Base-by-base conservation (phyloP, 2,888 invertebrate genomes). In the Gisinianus flammeolus region DNA sequence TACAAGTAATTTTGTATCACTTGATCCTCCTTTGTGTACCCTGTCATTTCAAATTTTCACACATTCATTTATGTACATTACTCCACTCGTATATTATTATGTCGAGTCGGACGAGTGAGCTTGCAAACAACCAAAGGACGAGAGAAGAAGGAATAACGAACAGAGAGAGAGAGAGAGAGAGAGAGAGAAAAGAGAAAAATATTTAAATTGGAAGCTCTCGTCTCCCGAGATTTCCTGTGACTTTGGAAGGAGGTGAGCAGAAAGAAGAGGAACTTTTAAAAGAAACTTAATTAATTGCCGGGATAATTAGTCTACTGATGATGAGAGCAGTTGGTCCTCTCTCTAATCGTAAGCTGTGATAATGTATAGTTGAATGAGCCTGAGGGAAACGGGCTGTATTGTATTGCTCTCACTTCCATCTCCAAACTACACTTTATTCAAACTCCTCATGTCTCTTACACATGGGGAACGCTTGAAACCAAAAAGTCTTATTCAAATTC, bases 241-340 rank as follows among this genome's bases (percentile, higher is more conserved):
- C 44, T 52, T 52, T 28, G 44, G 35, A 72, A 62, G 58, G 31
- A 54, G 69, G 69, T 58, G 68, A 33, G 64, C 35, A 70, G 56
- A 62, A 64, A 70, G 70, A 79, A 83, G 79, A 80, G 76, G 79
- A 81, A 79, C 72, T 79, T 75, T 71, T 78, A 80, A 81, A 81
- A 80, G 82, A 82, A 79, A 81, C 81, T 82, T 83, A 83, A 83
- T 83, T 83, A 83, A 83, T 83, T 83, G 80, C 80, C 74, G 80
- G 77, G 82, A 82, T 83, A 83, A 83, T 83, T 83, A 83, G 83
- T 82, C 78, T 79, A 73, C 62, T 73, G 62, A 62, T 26, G 62
- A 28, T 28, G 62, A 62, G 67, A 74, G 66, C 67, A 74, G 66
- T 74, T 74, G 74, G 74, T 74, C 30, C 58, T 56, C 54, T 35